Conservation (phyloP, 1,140 invertebrate species). For the Neodiprion lecontei region DNA sequence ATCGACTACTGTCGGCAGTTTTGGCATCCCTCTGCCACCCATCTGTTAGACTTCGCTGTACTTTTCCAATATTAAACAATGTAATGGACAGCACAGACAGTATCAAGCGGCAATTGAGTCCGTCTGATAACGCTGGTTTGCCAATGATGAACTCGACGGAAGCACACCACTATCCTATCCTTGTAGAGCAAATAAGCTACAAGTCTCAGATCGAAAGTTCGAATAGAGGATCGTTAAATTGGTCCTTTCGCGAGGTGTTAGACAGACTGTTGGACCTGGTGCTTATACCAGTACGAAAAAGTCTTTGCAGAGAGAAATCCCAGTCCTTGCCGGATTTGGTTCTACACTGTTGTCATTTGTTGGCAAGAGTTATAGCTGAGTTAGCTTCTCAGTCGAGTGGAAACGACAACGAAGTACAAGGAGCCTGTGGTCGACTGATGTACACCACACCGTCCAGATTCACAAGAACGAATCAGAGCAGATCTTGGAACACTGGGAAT, state of each 20-base stretch:
- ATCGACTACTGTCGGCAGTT: constrained; percentile 81
- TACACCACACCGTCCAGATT: constrained; percentile 90
- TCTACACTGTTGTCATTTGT: constrained; percentile 84
- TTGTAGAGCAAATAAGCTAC: constrained; percentile 84
- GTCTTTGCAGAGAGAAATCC: constrained; percentile 66
- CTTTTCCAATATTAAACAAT: constrained; percentile 74
- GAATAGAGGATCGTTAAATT: constrained; percentile 59
- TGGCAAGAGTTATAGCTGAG: constrained; percentile 87
- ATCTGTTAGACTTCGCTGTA: constrained; percentile 77
- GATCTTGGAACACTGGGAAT: constrained; percentile 96
- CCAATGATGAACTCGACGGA: constrained; percentile 76
- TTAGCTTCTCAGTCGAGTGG: constrained; percentile 81
- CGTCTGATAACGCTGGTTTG: constrained; percentile 74
- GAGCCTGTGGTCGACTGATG: constrained; percentile 71
- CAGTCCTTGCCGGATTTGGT: constrained; percentile 71
- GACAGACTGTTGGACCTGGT: constrained; percentile 84
- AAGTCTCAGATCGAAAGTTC: constrained; percentile 61
- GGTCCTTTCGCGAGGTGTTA: constrained; percentile 86
- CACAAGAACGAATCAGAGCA: constrained; percentile 83
- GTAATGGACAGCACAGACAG: constrained; percentile 62
- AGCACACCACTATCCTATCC: constrained; percentile 77
- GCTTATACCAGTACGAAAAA: constrained; percentile 76
- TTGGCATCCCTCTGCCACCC: constrained; percentile 83
- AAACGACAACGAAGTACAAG: constrained; percentile 71
- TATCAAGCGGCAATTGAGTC: constrained; percentile 67